Evolutionary conservation across 2,888 invertebrate species (phyloP).

Genomic region (Spodoptera exigua): DNA sequence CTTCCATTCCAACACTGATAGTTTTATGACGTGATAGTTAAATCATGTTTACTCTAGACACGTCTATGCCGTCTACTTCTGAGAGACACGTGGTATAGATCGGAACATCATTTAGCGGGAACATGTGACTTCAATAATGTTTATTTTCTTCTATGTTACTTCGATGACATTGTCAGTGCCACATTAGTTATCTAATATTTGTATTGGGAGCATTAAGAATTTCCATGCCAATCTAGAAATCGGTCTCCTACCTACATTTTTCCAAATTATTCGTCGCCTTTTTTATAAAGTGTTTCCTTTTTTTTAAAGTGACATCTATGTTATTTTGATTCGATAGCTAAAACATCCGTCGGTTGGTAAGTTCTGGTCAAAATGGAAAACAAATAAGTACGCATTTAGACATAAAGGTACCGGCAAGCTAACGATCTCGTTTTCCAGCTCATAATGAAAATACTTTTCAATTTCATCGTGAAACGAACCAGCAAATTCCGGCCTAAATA

Average conservation of each 20-base stretch:
- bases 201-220: no score
- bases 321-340: not conserved
- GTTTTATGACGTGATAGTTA: conserved; percentile 32
- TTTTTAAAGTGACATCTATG: no score
- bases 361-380: not conserved
- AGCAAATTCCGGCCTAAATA: conserved; percentile 3
- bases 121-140: conserved; percentile 45
- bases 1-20: conserved; percentile 12
- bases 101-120: conserved; percentile 10
- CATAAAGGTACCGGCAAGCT: conserved; percentile 1
- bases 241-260: no score
- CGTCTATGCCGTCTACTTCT: no score
- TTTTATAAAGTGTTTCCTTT: no score
- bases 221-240: no score
- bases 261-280: no score
- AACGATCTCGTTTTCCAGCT: not conserved
- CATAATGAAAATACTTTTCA: conserved; percentile 17
- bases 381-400: not conserved
- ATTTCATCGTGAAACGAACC: conserved; percentile 9
- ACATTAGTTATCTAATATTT: no score
- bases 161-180: no score
- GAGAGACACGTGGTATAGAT: conserved; percentile 44
- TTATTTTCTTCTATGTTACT: conserved; percentile 21
- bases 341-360: not conserved
- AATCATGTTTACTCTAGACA: conserved; percentile 39